Percentiles rank a stretch among this genome's conserved stretches.
These are phyloP conservation scores for Drosophila prostipennis DNA, from an alignment of 2,888 invertebrate genomes.

Conservation along the genomic window DNA sequence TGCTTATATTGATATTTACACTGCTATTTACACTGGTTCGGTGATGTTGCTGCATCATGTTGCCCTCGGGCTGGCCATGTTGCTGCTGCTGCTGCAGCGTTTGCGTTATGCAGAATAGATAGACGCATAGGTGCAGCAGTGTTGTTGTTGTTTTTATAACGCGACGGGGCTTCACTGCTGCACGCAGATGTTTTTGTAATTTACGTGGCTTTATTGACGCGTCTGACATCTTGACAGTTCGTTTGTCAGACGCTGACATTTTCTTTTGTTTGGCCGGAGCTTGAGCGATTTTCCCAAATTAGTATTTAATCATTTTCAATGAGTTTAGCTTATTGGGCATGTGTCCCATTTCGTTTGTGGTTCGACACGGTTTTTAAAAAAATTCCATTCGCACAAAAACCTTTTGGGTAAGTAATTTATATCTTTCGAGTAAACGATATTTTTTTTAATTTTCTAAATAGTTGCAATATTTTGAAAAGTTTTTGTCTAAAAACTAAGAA, in stretches of 20 bases:
- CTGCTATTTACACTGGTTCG: conserved; percentile 75
- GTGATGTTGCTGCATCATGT: conserved; percentile 68
- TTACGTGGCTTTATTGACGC: conserved; percentile 49
- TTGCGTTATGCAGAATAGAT: conserved; percentile 68
- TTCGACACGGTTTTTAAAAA: conserved; percentile 12
- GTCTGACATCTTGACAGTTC: conserved; percentile 78
- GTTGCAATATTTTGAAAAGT: conserved; percentile 20
- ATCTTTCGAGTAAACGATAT: too few species aligned
- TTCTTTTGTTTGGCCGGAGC: conserved; percentile 34
- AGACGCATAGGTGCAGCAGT: conserved; percentile 67
- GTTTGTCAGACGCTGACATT: conserved; percentile 72
- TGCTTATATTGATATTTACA: conserved; percentile 76
- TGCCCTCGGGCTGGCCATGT: conserved; percentile 48
- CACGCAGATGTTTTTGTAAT: conserved; percentile 35
- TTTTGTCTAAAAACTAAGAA: too few species aligned
- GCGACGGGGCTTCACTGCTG: conserved; percentile 8
- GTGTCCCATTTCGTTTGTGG: conserved; percentile 19
- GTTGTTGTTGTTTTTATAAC: conserved; percentile 27
- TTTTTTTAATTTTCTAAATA: neutral
- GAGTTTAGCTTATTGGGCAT: conserved; percentile 19
- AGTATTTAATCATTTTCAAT: conserved; percentile 51
- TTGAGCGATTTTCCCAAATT: conserved; percentile 49
- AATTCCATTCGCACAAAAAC: conserved; percentile 20
- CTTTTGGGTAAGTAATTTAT: neutral
- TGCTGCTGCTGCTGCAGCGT: conserved; percentile 58